A percentile compares a stretch with the other conserved stretches of the same genome.
Evolutionary conservation across 2,888 invertebrate species (phyloP).

Genomic region (Sinohyriopsis cumingii): DNA sequence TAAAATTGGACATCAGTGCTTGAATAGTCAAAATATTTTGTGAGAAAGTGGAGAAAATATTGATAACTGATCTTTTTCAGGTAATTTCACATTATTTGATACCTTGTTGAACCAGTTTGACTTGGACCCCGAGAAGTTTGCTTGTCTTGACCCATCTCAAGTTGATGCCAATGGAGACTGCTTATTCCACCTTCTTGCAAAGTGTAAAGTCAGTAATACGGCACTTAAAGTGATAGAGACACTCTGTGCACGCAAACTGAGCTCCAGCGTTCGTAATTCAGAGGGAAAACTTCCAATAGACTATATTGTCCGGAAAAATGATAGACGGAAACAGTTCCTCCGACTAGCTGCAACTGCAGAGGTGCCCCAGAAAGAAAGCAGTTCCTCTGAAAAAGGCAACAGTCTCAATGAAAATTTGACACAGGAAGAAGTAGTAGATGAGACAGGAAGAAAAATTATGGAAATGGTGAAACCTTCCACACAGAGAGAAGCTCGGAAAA

Average conservation of each 20-base stretch:
- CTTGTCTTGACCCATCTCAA: conserved; percentile 40
- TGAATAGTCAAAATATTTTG: too few relatives aligned
- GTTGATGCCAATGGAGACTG: conserved; percentile 37
- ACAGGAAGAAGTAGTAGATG: conserved; percentile 7
- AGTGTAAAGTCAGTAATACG: conserved; percentile 33
- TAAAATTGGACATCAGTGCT: too few relatives aligned
- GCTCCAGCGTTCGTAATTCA: conserved; percentile 42
- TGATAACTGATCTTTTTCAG: conserved; percentile 5
- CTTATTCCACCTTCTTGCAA: conserved; percentile 45
- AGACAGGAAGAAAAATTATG: neutral
- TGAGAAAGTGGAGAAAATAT: too few relatives aligned
- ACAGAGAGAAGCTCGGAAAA: conserved; percentile 28
- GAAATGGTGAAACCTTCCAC: conserved; percentile 20
- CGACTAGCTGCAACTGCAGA: conserved; percentile 13
- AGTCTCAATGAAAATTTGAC: conserved; percentile 14
- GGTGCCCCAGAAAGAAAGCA: conserved; percentile 1
- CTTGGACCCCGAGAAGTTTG: conserved; percentile 31
- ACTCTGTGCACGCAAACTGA: conserved; percentile 45
- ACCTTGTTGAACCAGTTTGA: conserved; percentile 41
- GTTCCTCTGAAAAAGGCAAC: neutral
- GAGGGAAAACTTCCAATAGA: conserved; percentile 50
- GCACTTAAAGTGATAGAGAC: conserved; percentile 46
- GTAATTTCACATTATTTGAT: conserved; percentile 42
- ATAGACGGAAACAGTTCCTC: conserved; percentile 45
- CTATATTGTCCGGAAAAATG: conserved; percentile 45